Percentiles rank a stretch among this genome's conserved stretches.
Evolutionary conservation across 2,797 vertebrate genomes (phyloP).

Genomic region (Pipistrellus pygmaeus): DNA sequence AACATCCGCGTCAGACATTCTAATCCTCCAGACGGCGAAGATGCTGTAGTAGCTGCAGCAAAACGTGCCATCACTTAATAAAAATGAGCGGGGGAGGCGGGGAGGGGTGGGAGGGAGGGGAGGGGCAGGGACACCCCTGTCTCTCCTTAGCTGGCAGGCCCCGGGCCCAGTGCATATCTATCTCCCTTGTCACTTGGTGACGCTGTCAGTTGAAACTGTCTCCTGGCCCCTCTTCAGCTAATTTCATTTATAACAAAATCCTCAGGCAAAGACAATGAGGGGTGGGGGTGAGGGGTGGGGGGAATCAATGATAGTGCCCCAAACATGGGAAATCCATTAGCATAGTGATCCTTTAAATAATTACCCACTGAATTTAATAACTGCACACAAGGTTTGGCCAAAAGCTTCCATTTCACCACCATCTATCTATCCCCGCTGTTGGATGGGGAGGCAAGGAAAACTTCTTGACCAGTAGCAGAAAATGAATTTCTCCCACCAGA

Average conservation of each 20-base stretch:
- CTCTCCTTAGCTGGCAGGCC: not conserved
- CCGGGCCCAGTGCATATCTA: not conserved
- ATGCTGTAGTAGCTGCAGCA: not conserved
- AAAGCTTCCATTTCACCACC: not conserved
- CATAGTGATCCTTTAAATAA: slow-evolving; percentile 32
- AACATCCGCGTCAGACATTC: slow-evolving; percentile 74
- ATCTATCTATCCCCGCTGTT: not conserved
- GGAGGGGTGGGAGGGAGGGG: too few species aligned
- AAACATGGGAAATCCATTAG: slow-evolving; percentile 49
- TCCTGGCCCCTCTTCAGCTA: slow-evolving; percentile 35
- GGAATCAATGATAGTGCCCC: not conserved
- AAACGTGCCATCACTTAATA: slow-evolving; percentile 17
- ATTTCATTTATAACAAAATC: slow-evolving; percentile 53
- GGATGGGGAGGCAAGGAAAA: not conserved
- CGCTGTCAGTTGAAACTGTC: not conserved
- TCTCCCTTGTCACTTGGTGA: not conserved
- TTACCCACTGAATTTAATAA: not conserved
- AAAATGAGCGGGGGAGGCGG: not conserved
- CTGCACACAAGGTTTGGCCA: not conserved
- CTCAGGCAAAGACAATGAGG: not conserved
- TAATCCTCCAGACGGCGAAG: slow-evolving; percentile 62
- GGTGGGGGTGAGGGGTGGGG: accelerated
- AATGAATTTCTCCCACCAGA: not conserved
- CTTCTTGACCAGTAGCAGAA: not conserved
- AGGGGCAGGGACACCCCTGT: not conserved